Evolutionary conservation across 2,888 invertebrate genomes (phyloP), one percentile per base, ranked within the genome.

Genomic region (Tetranychus piercei): DNA sequence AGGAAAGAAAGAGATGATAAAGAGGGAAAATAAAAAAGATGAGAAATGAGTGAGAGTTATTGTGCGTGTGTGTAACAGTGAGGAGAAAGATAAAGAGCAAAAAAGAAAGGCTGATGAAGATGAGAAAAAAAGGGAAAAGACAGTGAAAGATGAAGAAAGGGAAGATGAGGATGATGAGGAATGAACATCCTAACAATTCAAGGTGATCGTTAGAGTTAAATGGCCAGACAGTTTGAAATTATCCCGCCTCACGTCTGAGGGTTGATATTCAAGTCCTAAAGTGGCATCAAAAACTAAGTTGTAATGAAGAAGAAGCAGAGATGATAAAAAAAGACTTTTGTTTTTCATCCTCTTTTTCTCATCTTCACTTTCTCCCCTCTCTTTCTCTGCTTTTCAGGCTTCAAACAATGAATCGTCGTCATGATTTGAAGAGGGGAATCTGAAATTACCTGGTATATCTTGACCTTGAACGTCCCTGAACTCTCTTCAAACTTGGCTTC

Each of bases 161-260:
- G 55, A 55, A 2, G 55, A 55, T 55, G 55, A 55, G 4, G 55
- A 55, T 9, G 15, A 55, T 15, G 55, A 55, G 55, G 55, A 55
- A 55, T 55, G 55, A 55, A 55, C 15, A 9, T 55, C 55, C 55
- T 55, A 55, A 15, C 9, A 55, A 55, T 55, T 55, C 55, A 55
- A 55, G 55, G 55, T 55, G 15, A 55, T 55, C 11, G 15, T 55
- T 55, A 55, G 55, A 55, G 55, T 55, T 55, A 55, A 55, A 55
- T 55, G 55, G 55, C 55, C 55, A 55, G 55, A 55, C 55, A 55
- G 55, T 55, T 55, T 55, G 55, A 55, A 55, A 55, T 55, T 55
- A 55, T 55, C 55, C 55, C 15, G 55, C 9, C 9, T 55, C 55
- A 55, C 55, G 55, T 55, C 55, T 55, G 55, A 55, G 55, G 34